Evolutionary conservation across 2,888 invertebrate genomes (phyloP).

Genomic region (Drosophila engyochracea): DNA sequence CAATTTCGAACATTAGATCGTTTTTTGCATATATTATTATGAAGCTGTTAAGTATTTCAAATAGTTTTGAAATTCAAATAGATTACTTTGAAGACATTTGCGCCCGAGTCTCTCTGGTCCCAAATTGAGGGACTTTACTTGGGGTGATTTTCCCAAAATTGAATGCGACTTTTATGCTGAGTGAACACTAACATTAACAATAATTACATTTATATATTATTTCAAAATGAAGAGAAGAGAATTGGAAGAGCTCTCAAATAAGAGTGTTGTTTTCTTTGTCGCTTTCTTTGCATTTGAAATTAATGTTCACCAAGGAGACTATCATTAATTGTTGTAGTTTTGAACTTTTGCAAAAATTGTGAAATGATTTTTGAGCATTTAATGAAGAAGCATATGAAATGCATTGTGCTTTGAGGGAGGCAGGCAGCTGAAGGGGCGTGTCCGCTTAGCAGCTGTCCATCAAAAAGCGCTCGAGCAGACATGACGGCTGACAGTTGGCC

Average conservation of each 20-base stretch:
- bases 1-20: rapidly evolving
- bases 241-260: background rate
- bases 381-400: background rate
- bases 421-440: constrained; percentile 24
- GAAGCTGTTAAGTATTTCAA: background rate
- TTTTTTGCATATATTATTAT: background rate
- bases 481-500: constrained; percentile 18
- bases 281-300: background rate
- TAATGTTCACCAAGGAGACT: background rate
- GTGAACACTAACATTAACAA: background rate
- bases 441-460: constrained; percentile 45
- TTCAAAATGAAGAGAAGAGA: background rate
- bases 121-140: background rate
- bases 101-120: background rate
- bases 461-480: constrained; percentile 35
- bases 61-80: background rate
- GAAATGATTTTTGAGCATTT: background rate
- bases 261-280: background rate
- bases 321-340: background rate
- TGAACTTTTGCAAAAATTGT: background rate
- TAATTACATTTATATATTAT: background rate
- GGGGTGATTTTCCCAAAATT: background rate
- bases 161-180: background rate
- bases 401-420: background rate
- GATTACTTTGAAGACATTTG: background rate